Conservation (phyloP, 2,888 invertebrate species). For the Eupelmus urozonus region DNA sequence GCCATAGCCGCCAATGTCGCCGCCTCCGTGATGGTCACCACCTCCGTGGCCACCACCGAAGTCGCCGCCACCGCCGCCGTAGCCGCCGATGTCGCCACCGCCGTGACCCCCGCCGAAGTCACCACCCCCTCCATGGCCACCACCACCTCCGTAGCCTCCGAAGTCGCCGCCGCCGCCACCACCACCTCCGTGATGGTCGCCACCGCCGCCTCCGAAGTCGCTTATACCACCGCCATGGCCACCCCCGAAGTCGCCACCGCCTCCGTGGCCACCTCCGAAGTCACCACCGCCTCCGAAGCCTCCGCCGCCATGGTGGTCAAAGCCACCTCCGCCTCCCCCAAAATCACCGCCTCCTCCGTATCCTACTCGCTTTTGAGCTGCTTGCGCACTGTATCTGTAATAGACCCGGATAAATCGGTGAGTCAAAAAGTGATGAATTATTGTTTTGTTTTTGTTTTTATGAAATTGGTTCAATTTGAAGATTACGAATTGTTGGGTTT, state of each 20-base stretch:
- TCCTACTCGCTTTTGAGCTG: constrained; percentile 69
- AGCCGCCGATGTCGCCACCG: constrained; percentile 51
- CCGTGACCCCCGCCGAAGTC: constrained; percentile 55
- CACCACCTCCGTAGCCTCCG: constrained; percentile 32
- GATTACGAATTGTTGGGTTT: background rate
- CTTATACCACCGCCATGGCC: constrained; percentile 47
- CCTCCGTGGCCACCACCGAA: constrained; percentile 62
- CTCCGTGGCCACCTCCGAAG: constrained; percentile 54
- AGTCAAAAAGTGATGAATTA: too few species aligned
- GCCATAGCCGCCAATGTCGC: constrained; percentile 41
- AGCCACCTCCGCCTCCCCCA: constrained; percentile 65
- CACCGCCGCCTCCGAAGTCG: constrained; percentile 53
- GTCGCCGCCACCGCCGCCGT: constrained; percentile 44
- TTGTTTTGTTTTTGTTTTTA: background rate
- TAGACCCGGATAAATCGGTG: too few species aligned
- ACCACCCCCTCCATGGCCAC: constrained; percentile 40
- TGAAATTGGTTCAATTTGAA: too few species aligned
- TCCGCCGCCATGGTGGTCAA: constrained; percentile 59
- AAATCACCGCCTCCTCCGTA: constrained; percentile 56
- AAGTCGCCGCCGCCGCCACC: constrained; percentile 19
- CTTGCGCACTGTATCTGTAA: constrained; percentile 64
- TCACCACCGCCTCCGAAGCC: constrained; percentile 36
- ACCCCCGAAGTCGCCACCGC: constrained; percentile 62
- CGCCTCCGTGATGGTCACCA: constrained; percentile 52
- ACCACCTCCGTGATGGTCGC: constrained; percentile 44